Conservation (phyloP, 64 coral and sea anemone species). For the Catalaphyllia jardinei region DNA sequence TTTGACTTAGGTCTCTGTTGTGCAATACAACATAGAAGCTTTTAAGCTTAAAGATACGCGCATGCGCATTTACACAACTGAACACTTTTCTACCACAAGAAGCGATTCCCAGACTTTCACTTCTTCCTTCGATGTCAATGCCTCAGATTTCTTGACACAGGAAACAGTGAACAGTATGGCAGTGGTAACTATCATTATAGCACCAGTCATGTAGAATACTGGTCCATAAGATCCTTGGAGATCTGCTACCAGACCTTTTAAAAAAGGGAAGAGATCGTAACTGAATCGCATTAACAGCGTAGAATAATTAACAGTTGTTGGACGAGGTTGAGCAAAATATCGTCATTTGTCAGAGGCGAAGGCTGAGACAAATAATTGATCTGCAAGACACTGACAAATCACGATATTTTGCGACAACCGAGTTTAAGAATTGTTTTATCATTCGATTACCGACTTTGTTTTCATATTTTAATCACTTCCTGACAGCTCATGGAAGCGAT, state of each 20-base stretch:
- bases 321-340: no score
- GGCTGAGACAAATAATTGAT: no score
- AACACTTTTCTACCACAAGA: constrained; percentile 33
- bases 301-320: no score
- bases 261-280: not conserved
- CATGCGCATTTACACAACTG: constrained; percentile 4
- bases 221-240: not conserved
- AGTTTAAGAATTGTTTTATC: no score
- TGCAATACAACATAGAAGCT: no score
- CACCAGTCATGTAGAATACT: constrained; percentile 22
- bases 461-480: no score
- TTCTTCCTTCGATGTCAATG: not conserved
- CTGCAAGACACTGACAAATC: no score
- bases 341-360: no score
- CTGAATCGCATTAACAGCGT: not conserved
- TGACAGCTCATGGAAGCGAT: no score
- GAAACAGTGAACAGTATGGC: not conserved
- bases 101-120: not conserved
- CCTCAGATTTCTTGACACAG: constrained; percentile 6
- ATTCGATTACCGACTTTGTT: no score
- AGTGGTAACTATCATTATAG: not conserved
- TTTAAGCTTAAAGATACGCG: not conserved
- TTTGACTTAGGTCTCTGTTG: no score
- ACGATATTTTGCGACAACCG: no score
- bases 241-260: constrained; percentile 21